Evolutionary conservation across 2,797 vertebrate genomes (phyloP).

Genomic region (Thalassophryne amazonica): DNA sequence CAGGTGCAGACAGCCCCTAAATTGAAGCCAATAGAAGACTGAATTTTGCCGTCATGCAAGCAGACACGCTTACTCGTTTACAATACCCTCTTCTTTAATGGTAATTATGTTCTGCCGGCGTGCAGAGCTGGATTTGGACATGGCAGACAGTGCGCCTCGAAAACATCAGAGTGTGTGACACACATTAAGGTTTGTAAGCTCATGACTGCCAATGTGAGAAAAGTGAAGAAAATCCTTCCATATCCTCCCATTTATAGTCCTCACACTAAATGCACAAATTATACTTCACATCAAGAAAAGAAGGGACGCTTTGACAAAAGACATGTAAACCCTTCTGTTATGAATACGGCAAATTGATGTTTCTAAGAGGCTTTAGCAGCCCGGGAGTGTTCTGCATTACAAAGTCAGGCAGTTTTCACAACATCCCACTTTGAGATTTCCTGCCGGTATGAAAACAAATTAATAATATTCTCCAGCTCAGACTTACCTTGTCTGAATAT

Average conservation of each 20-base stretch:
- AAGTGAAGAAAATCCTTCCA: constrained; percentile 69
- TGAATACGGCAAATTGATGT: constrained; percentile 46
- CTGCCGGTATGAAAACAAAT: constrained; percentile 28
- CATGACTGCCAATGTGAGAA: constrained; percentile 63
- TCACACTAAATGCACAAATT: constrained; percentile 53
- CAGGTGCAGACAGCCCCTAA: too few relatives aligned
- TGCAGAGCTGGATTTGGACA: constrained; percentile 32
- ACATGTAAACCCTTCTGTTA: constrained; percentile 24
- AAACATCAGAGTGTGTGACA: constrained; percentile 56
- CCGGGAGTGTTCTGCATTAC: constrained; percentile 16
- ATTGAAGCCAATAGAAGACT: too few relatives aligned
- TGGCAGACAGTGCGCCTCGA: constrained; percentile 44
- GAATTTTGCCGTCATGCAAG: too few relatives aligned
- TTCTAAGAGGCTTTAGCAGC: constrained; percentile 55
- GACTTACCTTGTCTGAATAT: constrained; percentile 14
- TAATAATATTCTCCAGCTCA: constrained; percentile 11
- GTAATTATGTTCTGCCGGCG: constrained; percentile 21
- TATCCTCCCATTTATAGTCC: constrained; percentile 61
- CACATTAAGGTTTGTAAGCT: constrained; percentile 72
- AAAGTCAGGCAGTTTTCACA: constrained; percentile 25
- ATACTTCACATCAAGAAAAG: constrained; percentile 42
- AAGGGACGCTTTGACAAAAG: constrained; percentile 46
- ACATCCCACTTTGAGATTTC: constrained; percentile 28
- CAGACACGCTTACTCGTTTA: too few relatives aligned
- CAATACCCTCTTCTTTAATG: too few relatives aligned